phyloP scores from a whole-genome alignment of 2,113 vertebrate genomes.

The Crotalus viridis region DNA sequence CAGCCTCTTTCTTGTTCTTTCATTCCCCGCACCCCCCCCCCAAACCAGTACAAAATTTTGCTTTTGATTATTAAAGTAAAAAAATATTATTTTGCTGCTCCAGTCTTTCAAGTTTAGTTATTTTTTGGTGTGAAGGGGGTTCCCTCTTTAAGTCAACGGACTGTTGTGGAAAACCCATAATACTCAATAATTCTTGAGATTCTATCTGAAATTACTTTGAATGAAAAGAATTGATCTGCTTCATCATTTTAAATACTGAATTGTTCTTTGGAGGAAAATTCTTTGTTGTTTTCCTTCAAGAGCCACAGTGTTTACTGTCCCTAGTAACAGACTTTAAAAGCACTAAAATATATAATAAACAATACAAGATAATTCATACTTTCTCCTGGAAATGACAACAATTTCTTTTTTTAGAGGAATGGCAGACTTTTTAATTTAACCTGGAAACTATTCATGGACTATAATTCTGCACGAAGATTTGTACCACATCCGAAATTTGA shows the following conservation, averaged over 20 bases:
- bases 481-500: background rate
- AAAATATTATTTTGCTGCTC: background rate
- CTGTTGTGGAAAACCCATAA: background rate
- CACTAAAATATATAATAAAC: background rate
- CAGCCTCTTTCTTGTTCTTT: background rate
- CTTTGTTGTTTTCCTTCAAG: background rate
- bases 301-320: background rate
- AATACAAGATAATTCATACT: background rate
- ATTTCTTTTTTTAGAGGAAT: background rate
- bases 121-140: background rate
- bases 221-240: background rate
- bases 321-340: background rate
- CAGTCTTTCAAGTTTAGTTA: background rate
- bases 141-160: background rate
- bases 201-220: background rate
- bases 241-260: background rate
- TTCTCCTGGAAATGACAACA: background rate
- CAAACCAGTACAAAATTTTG: background rate
- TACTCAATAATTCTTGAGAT: background rate
- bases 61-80: background rate
- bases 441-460: background rate
- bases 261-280: background rate
- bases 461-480: background rate
- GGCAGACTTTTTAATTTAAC: background rate
- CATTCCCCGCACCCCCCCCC: background rate